These are phyloP conservation scores for Tenodera sinensis DNA, from an alignment of 2,888 invertebrate species.

Conservation along the genomic window DNA sequence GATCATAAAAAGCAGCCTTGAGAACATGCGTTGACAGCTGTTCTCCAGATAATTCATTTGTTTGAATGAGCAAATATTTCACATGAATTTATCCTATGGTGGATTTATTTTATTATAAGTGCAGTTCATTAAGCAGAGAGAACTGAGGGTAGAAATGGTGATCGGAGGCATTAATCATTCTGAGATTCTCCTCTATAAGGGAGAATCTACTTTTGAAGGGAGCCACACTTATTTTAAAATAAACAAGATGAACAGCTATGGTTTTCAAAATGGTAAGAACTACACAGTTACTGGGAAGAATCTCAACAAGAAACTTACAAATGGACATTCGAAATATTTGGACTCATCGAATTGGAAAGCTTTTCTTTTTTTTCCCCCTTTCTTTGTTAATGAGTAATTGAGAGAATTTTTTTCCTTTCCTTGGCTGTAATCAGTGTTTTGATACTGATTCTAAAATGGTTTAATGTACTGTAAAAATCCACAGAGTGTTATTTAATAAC, in stretches of 20 bases:
- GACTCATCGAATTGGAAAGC: conserved; percentile 1
- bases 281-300: conserved; percentile 5
- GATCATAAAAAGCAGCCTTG: neutral
- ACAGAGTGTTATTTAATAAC: conserved; percentile 11
- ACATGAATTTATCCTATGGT: neutral
- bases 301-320: conserved; percentile 12
- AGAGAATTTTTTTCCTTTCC: neutral
- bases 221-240: neutral
- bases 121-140: neutral
- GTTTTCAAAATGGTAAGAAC: conserved; percentile 12
- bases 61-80: conserved; percentile 18
- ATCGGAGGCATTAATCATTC: neutral
- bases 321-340: conserved; percentile 2
- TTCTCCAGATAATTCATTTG: neutral
- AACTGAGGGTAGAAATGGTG: neutral
- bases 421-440: neutral
- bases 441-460: conserved; percentile 11
- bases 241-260: conserved; percentile 7
- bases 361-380: neutral
- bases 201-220: neutral
- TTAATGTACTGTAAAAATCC: conserved; percentile 23
- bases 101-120: neutral
- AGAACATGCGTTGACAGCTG: neutral
- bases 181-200: neutral
- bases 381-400: neutral